Percentiles rank a stretch among this genome's conserved stretches.
Conservation (phyloP, 1,140 invertebrate genomes). For the Ostrea edulis region DNA sequence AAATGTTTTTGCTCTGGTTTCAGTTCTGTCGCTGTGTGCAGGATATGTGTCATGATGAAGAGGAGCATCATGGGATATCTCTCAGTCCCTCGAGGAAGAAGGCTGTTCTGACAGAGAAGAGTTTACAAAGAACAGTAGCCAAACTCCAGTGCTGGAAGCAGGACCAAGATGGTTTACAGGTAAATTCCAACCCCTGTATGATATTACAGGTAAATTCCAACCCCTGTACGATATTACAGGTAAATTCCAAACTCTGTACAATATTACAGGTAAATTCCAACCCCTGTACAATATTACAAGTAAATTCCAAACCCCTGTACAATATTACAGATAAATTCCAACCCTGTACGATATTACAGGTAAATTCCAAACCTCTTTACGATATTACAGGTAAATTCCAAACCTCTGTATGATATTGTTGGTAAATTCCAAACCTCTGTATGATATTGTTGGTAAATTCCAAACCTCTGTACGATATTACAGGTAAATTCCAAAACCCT, state of each 20-base stretch:
- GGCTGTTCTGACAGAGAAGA: constrained; percentile 49
- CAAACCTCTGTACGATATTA: too few relatives aligned
- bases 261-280: constrained; percentile 61
- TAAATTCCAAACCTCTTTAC: neutral
- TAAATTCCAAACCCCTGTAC: too few relatives aligned
- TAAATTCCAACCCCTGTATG: neutral
- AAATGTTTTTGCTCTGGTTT: neutral
- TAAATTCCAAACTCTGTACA: neutral
- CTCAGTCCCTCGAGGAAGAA: constrained; percentile 55
- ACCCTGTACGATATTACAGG: neutral
- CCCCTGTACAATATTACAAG: too few relatives aligned
- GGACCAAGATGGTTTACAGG: constrained; percentile 60
- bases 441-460: too few relatives aligned
- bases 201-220: neutral
- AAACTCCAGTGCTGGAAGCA: constrained; percentile 66
- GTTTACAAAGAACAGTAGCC: constrained; percentile 54
- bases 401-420: neutral
- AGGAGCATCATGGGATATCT: constrained; percentile 48
- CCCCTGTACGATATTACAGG: neutral
- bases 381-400: constrained; percentile 63
- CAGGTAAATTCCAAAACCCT: neutral
- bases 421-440: neutral
- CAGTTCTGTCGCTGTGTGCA: constrained; percentile 59
- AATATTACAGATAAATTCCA: neutral
- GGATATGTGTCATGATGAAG: constrained; percentile 54